Evolutionary conservation across 1,140 invertebrate genomes (phyloP).

Genomic region (Brachystomella parvula): DNA sequence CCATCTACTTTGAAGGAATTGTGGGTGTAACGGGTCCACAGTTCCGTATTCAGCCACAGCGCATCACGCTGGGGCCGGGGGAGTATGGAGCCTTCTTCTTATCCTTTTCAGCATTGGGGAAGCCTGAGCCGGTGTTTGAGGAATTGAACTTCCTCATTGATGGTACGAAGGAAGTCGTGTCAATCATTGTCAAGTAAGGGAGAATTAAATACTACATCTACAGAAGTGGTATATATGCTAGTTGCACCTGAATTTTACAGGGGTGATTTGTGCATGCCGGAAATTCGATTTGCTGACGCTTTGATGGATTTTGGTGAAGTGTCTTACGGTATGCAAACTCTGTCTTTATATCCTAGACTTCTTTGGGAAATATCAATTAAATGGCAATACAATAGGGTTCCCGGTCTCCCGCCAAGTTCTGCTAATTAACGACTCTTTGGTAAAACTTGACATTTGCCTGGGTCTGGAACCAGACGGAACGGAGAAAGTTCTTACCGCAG

Average conservation of each 20-base stretch:
- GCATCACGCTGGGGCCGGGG: constrained; percentile 11
- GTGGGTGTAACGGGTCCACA: background rate
- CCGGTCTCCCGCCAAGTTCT: background rate
- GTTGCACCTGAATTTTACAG: background rate
- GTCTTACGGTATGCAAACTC: background rate
- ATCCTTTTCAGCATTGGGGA: background rate
- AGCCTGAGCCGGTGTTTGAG: background rate
- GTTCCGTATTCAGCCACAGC: constrained; percentile 15
- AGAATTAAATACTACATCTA: background rate
- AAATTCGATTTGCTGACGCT: background rate
- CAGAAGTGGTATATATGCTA: background rate
- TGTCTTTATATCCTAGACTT: background rate
- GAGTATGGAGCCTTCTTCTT: constrained; percentile 26
- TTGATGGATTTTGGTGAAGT: background rate
- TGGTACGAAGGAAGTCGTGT: background rate
- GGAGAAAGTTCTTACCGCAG: background rate
- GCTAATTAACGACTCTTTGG: background rate
- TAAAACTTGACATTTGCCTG: background rate
- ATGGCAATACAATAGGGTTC: background rate
- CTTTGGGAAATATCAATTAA: background rate
- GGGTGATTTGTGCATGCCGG: background rate
- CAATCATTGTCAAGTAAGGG: background rate
- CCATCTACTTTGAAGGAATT: constrained; percentile 35
- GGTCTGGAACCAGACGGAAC: background rate
- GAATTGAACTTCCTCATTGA: background rate